Evolutionary conservation across 2,888 invertebrate species (phyloP).

Genomic region (Dione juno): DNA sequence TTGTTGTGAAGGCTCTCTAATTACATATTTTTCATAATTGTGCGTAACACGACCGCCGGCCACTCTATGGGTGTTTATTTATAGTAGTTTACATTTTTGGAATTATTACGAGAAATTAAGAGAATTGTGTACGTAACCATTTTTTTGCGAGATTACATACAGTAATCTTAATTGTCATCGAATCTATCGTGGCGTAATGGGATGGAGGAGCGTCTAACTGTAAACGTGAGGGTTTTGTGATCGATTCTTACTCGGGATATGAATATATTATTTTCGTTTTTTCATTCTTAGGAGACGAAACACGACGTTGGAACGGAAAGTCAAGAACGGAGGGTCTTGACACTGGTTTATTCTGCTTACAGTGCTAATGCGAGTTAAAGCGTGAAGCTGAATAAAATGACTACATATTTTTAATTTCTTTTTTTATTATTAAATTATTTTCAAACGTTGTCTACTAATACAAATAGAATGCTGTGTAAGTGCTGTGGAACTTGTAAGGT

Average conservation of each 20-base stretch:
- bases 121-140: neutral
- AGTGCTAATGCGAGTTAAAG: too few species aligned
- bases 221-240: neutral
- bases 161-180: neutral
- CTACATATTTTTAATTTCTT: too few species aligned
- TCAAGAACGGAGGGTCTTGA: too few species aligned
- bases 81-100: conserved; percentile 40
- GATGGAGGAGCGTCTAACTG: too few species aligned
- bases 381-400: too few species aligned
- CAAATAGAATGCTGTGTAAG: conserved; percentile 17
- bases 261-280: too few species aligned
- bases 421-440: neutral
- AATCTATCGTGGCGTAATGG: too few species aligned
- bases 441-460: conserved; percentile 5
- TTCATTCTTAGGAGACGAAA: too few species aligned
- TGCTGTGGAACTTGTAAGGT: conserved; percentile 29
- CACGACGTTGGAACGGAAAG: too few species aligned
- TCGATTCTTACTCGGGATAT: neutral
- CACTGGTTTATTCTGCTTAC: neutral
- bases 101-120: conserved; percentile 1
- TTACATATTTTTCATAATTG: conserved; percentile 58
- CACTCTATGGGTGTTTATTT: conserved; percentile 35
- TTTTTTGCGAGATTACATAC: conserved; percentile 9
- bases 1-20: conserved; percentile 57
- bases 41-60: conserved; percentile 36